These are phyloP conservation scores for Henricia sp. DNA, from an alignment of 53 echinoderm and acorn worm genomes.

Conservation along the genomic window DNA sequence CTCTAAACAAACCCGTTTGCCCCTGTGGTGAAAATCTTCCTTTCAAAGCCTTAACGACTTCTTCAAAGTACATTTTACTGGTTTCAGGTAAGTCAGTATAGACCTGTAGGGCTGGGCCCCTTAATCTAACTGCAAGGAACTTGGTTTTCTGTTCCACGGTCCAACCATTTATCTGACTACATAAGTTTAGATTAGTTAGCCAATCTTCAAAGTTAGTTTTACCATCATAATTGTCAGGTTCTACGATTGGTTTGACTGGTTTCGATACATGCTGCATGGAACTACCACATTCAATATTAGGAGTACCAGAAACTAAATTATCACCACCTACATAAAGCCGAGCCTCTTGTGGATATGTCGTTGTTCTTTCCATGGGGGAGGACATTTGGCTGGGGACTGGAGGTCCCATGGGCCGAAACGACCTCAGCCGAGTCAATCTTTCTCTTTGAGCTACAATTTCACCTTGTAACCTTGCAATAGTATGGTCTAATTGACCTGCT, in stretches of 20 bases:
- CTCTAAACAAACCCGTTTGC: constrained; percentile 12
- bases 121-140: constrained; percentile 22
- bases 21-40: constrained; percentile 19
- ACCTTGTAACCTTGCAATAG: neutral
- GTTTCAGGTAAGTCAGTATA: constrained; percentile 15
- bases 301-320: too few species aligned
- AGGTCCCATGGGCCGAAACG: constrained; percentile 4
- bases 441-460: constrained; percentile 3
- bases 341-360: neutral
- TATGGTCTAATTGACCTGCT: constrained; percentile 2
- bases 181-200: constrained; percentile 7
- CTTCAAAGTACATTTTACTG: neutral
- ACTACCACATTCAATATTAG: neutral
- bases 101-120: constrained; percentile 27
- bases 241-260: constrained; percentile 9
- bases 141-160: constrained; percentile 7
- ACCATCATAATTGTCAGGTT: constrained; percentile 16
- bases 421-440: constrained; percentile 8
- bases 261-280: neutral
- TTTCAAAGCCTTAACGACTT: constrained; percentile 9
- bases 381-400: constrained; percentile 13
- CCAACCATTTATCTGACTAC: constrained; percentile 19
- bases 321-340: neutral
- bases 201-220: constrained; percentile 6
- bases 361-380: constrained; percentile 6